Percentiles rank a stretch among this genome's conserved stretches.
Conservation (phyloP, 2,888 invertebrate genomes). For the Rapana venosa region DNA sequence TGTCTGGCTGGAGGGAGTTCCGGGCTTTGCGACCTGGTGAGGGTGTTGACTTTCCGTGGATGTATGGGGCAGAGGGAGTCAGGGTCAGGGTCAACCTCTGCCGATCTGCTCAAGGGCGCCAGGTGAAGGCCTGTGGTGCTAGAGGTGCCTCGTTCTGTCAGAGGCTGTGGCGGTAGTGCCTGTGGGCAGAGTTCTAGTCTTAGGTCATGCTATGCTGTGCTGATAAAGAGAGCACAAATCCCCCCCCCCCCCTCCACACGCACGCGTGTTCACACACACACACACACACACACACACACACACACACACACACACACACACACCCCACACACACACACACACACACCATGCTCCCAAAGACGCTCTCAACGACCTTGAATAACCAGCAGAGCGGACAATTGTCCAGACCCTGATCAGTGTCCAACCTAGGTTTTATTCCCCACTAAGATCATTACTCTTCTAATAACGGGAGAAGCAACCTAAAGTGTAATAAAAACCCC, state of each 20-base stretch:
- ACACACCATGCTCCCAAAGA: neutral
- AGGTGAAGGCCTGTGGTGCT: slow-evolving; percentile 26
- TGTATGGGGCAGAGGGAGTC: neutral
- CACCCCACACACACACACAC: neutral
- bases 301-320: neutral
- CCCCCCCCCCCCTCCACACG: neutral
- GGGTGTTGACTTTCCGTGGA: neutral
- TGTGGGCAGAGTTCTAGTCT: neutral
- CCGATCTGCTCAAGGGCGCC: slow-evolving; percentile 15
- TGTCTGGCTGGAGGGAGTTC: slow-evolving; percentile 11
- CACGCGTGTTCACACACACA: neutral
- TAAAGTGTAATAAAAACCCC: too few species aligned
- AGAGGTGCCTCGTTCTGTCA: slow-evolving; percentile 29
- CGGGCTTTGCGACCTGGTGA: neutral
- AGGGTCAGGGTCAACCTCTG: neutral
- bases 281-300: neutral
- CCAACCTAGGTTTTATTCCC: too few species aligned
- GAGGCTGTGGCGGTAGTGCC: neutral
- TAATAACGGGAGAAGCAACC: too few species aligned
- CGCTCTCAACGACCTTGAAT: too few species aligned
- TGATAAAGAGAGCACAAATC: neutral
- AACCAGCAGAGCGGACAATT: too few species aligned
- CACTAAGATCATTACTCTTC: too few species aligned
- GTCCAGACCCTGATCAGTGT: too few species aligned
- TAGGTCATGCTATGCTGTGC: too few species aligned